Conservation (phyloP, 1,140 invertebrate species). For the Drosophila lowei region DNA sequence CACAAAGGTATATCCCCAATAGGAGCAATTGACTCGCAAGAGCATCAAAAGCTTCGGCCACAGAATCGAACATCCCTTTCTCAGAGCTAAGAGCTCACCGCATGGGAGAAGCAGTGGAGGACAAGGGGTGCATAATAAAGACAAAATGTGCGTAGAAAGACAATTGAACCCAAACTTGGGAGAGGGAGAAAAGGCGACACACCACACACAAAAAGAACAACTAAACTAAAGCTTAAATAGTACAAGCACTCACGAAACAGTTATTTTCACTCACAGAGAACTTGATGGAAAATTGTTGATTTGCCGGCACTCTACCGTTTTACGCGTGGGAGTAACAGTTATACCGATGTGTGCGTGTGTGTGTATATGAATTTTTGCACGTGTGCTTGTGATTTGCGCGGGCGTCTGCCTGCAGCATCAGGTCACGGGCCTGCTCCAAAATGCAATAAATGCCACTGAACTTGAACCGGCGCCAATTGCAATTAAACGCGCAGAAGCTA, state of each 20-base stretch:
- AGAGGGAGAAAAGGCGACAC: not conserved
- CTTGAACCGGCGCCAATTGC: not conserved
- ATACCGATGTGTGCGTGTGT: constrained; percentile 15
- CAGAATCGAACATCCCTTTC: too few relatives aligned
- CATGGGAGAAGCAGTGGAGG: constrained; percentile 5
- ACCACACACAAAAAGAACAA: constrained; percentile 2
- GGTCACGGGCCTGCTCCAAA: not conserved
- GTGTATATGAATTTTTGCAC: constrained; percentile 1
- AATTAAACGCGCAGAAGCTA: not conserved
- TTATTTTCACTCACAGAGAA: constrained; percentile 18
- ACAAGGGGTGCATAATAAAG: constrained; percentile 27
- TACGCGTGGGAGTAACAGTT: constrained; percentile 45
- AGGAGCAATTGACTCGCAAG: too few relatives aligned
- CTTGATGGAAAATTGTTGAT: constrained; percentile 33
- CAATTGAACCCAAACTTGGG: constrained; percentile 7
- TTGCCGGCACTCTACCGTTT: constrained; percentile 9
- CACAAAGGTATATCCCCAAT: too few relatives aligned
- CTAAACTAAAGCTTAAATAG: constrained; percentile 24
- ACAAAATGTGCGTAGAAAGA: constrained; percentile 31
- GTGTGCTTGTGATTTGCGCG: constrained; percentile 8
- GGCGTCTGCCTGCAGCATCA: constrained; percentile 29
- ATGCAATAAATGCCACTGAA: not conserved
- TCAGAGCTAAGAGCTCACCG: constrained; percentile 8
- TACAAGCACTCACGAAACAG: constrained; percentile 48
- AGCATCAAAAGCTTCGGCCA: too few relatives aligned